A percentile compares a stretch with the other conserved stretches of the same genome.
These are phyloP conservation scores for Crotalus viridis DNA, from an alignment of 2,113 vertebrate genomes.

Conservation along the genomic window DNA sequence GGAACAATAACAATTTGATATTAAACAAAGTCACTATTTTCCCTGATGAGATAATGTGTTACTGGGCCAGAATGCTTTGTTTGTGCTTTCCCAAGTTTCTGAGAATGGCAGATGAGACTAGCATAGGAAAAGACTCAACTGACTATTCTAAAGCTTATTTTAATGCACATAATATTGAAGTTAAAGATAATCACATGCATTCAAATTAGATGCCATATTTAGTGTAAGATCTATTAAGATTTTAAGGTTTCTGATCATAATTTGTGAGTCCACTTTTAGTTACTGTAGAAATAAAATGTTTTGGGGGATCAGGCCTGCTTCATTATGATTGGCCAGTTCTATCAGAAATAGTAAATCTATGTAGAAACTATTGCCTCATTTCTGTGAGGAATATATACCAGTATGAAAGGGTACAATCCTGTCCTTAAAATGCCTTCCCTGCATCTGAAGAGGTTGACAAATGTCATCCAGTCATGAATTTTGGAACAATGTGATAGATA, in stretches of 20 bases:
- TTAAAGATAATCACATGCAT: neutral
- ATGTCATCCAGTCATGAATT: neutral
- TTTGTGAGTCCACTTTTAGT: neutral
- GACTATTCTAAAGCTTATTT: neutral
- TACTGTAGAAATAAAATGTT: neutral
- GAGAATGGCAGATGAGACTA: neutral
- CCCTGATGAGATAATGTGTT: neutral
- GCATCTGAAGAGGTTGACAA: neutral
- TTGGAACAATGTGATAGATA: neutral
- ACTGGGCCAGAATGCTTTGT: neutral
- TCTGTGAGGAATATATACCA: too few relatives aligned
- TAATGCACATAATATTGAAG: neutral
- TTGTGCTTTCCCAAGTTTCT: neutral
- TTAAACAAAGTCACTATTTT: neutral
- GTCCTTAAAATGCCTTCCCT: neutral
- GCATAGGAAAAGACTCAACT: neutral
- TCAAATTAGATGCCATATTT: neutral
- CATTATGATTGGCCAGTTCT: too few relatives aligned
- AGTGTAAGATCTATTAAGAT: neutral
- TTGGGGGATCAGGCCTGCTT: too few relatives aligned
- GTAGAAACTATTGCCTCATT: too few relatives aligned
- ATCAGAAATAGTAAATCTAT: too few relatives aligned
- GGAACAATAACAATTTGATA: accelerated
- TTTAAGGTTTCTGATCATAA: neutral
- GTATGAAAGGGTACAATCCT: neutral